Conservation (phyloP, 1,140 invertebrate species). For the Drosophila pseudoananassae region DNA sequence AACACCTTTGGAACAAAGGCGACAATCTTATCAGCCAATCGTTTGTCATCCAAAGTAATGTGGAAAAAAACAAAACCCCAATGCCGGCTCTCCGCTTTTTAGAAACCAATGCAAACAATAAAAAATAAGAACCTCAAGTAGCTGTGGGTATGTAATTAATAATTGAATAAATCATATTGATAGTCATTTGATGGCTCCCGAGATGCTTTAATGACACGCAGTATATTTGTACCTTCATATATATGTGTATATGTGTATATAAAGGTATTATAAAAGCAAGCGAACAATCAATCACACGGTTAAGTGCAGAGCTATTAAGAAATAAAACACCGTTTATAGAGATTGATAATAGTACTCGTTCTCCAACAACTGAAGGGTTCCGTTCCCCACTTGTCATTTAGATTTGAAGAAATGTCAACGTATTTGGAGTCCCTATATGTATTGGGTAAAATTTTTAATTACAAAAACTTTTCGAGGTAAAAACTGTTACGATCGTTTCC, state of each 20-base stretch:
- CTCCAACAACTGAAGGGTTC: constrained; percentile 11
- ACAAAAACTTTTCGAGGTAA: background rate
- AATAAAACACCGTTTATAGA: constrained; percentile 52
- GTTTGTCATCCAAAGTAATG: constrained; percentile 20
- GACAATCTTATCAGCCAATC: constrained; percentile 55
- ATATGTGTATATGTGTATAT: constrained; percentile 4
- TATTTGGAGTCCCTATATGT: background rate
- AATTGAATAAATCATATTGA: constrained; percentile 60
- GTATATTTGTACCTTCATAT: background rate
- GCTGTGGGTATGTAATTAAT: constrained; percentile 30
- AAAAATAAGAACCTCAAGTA: constrained; percentile 13
- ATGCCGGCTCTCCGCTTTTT: constrained; percentile 6
- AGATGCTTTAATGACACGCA: constrained; percentile 37
- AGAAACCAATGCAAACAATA: constrained; percentile 18
- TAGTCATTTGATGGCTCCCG: constrained; percentile 23
- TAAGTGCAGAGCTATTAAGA: constrained; percentile 51
- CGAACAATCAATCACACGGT: constrained; percentile 60
- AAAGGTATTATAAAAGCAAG: constrained; percentile 31
- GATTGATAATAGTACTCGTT: constrained; percentile 50
- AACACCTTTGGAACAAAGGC: constrained; percentile 15
- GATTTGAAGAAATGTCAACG: constrained; percentile 3
- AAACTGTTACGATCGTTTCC: background rate
- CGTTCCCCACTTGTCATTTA: constrained; percentile 9
- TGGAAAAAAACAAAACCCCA: constrained; percentile 4
- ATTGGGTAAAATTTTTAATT: too few relatives aligned